phyloP scores from a whole-genome alignment of 1,140 invertebrate genomes.

The Lamellibrachia luymesi region DNA sequence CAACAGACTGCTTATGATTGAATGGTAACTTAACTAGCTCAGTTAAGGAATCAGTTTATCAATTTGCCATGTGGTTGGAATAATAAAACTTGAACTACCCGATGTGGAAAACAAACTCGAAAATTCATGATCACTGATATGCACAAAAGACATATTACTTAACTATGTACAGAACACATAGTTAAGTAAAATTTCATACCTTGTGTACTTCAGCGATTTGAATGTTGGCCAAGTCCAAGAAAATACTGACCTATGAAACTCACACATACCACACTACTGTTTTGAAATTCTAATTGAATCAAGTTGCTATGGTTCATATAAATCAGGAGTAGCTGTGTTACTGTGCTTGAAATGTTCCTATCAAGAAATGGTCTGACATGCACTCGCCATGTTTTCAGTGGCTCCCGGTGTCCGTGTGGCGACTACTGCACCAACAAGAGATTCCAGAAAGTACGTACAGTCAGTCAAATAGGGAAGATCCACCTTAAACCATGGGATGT shows the following conservation, averaged over 20 bases:
- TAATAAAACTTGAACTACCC: background rate
- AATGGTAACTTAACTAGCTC: conserved; percentile 71
- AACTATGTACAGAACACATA: too few relatives aligned
- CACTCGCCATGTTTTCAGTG: conserved; percentile 64
- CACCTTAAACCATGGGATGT: background rate
- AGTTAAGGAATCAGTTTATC: too few relatives aligned
- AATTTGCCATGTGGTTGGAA: background rate
- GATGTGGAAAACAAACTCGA: background rate
- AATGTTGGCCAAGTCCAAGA: too few relatives aligned
- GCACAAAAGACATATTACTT: background rate
- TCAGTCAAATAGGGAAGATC: background rate
- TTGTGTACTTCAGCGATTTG: too few relatives aligned
- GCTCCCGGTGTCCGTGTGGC: conserved; percentile 80
- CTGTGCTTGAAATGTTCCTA: background rate
- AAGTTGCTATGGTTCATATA: background rate
- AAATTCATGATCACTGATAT: background rate
- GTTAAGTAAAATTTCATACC: too few relatives aligned
- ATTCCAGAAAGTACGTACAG: conserved; percentile 72
- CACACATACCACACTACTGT: too few relatives aligned
- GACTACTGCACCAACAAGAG: conserved; percentile 90
- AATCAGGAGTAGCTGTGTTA: background rate
- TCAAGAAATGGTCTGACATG: background rate
- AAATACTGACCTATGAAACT: too few relatives aligned
- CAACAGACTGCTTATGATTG: conserved; percentile 95
- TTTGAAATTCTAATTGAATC: too few relatives aligned